These are phyloP conservation scores for Cepaea nemoralis DNA, from an alignment of 1,140 invertebrate genomes.

Conservation along the genomic window DNA sequence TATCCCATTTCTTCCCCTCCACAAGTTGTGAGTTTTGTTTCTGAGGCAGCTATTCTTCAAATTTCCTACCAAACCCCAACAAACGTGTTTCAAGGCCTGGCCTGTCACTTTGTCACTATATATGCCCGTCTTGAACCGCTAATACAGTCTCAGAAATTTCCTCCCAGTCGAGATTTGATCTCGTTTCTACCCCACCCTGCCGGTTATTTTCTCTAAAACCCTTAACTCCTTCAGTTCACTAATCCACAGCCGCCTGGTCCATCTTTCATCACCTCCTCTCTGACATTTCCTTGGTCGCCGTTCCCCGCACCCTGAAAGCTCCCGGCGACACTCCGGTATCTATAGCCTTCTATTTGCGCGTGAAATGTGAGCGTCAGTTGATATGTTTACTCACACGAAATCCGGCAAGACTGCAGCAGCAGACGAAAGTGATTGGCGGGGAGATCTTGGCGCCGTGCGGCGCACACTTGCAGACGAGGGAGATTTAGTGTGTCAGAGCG, in stretches of 20 bases:
- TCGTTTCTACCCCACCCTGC: too few species aligned
- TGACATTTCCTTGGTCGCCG: background rate
- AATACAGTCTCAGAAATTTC: too few species aligned
- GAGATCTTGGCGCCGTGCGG: conserved; percentile 18
- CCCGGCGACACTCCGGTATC: background rate
- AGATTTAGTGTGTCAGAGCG: conserved; percentile 12
- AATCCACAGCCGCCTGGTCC: background rate
- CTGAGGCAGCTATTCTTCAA: too few species aligned
- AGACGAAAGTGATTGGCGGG: conserved; percentile 5
- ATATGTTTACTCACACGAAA: conserved; percentile 26
- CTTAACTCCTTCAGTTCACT: background rate
- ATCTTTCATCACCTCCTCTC: background rate
- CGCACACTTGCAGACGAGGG: background rate
- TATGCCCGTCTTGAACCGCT: too few species aligned
- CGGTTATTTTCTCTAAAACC: too few species aligned
- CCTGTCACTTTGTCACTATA: too few species aligned
- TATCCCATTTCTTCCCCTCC: too few species aligned
- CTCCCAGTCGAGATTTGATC: too few species aligned
- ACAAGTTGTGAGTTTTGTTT: too few species aligned
- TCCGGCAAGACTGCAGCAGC: background rate
- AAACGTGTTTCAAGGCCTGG: too few species aligned
- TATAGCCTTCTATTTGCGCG: conserved; percentile 5
- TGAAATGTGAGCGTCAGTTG: conserved; percentile 20
- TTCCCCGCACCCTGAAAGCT: background rate
- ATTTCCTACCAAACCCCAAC: too few species aligned